Evolutionary conservation across 1,140 invertebrate genomes (phyloP), one percentile per base, ranked within the genome.

Genomic region (Drosophila sechellia): DNA sequence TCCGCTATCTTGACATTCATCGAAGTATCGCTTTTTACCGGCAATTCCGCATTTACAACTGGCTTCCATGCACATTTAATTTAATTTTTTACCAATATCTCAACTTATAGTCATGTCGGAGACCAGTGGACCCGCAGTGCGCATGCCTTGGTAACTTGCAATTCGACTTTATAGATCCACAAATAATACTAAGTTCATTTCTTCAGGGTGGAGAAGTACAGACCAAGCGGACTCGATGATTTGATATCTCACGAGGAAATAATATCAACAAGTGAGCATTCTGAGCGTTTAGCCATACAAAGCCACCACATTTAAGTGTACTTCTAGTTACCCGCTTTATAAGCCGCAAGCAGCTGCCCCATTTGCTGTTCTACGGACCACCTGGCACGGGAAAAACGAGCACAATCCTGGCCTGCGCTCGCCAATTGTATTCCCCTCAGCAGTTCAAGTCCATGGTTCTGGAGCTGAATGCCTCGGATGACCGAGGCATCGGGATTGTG

Each of bases 331-430:
- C 95, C 66, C 97, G 96, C 92, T 99, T 99, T 92, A 98, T 99
- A 49, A 94, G 95, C 66, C 96, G 98, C 91, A 96, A 98, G 92
- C 95, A 98, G 74, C 92, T 99, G 40, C 99, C 99, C 3, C 99
- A 99, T 94, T 93, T 99, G 31, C 93, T 99, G 15, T 98, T 99
- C 76, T 99, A 99, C 94, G 99, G 99, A 2, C 99, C 99, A 42
- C 98, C 99, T 10, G 99, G 99, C 52, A 99, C 98, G 49, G 98
- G 98, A 20, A 99, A 99, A 94, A 99, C 99, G 0, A 99, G 97
- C 80, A 99, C 99, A 17, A 99, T 99, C 79, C 93, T 99, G 60
- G 99, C 99, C 39, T 98, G 98, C 93, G 98, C 99, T 1, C 96
- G 95, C 87, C 96, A 98, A 93, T 94, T 99, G 35, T 99, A 99